Evolutionary conservation across 2,113 vertebrate species (phyloP).

Genomic region (Rhadina sibilatrix): DNA sequence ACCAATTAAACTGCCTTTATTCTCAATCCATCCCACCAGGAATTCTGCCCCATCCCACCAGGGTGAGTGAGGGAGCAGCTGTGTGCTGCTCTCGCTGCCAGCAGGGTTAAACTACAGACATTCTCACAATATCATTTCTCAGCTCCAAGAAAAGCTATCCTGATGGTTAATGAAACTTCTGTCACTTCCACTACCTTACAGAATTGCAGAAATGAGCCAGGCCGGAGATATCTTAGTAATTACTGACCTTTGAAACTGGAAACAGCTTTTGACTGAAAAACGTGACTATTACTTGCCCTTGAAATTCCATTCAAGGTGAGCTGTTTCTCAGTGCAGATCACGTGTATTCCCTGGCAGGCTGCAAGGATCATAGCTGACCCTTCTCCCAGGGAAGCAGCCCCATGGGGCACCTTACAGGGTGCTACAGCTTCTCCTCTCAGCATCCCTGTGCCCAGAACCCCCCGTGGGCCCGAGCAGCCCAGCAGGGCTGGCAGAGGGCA

Average conservation of each 20-base stretch:
- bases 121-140: neutral
- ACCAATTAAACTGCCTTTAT: neutral
- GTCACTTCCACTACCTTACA: neutral
- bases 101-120: neutral
- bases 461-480: neutral
- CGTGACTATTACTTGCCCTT: neutral
- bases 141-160: neutral
- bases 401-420: accelerated
- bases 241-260: neutral
- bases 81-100: neutral
- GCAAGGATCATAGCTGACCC: neutral
- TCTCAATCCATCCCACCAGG: neutral
- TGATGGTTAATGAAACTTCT: neutral
- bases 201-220: neutral
- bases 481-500: neutral
- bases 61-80: accelerated
- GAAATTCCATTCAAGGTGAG: neutral
- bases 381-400: no score
- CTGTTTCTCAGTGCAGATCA: neutral
- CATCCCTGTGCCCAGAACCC: neutral
- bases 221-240: neutral
- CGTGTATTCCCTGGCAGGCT: neutral
- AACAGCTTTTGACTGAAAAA: neutral
- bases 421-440: neutral
- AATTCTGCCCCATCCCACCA: neutral